Evolutionary conservation across 2,797 vertebrate genomes (phyloP).

Genomic region (Clarias laeviceps): DNA sequence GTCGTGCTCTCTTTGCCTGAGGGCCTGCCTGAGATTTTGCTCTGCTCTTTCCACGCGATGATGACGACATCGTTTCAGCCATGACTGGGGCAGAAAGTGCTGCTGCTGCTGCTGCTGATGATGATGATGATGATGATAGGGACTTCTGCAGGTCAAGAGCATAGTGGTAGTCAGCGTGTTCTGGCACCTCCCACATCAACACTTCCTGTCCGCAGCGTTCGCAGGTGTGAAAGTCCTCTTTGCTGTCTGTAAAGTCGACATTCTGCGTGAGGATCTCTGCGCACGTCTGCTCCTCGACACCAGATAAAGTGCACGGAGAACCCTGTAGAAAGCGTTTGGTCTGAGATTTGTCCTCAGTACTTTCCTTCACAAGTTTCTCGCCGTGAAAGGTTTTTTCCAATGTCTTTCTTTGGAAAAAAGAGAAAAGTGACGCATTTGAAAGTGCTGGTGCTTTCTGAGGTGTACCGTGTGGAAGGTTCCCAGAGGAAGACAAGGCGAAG

Average conservation of each 20-base stretch:
- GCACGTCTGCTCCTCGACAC: background rate
- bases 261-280: background rate
- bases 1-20: conserved; percentile 75
- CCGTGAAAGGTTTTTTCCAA: conserved; percentile 55
- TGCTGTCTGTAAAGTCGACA: conserved; percentile 12
- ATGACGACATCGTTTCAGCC: conserved; percentile 36
- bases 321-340: conserved; percentile 7
- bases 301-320: background rate
- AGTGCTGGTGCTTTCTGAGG: conserved; percentile 34
- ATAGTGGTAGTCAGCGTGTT: conserved; percentile 93
- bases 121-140: conserved; percentile 64
- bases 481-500: background rate
- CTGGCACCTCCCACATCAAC: conserved; percentile 88
- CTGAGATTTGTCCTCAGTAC: background rate
- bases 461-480: conserved; percentile 3
- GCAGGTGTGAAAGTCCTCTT: conserved; percentile 79
- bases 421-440: conserved; percentile 57
- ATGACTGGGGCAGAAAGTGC: conserved; percentile 33
- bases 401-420: conserved; percentile 72
- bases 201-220: conserved; percentile 84
- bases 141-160: conserved; percentile 90
- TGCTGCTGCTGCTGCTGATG: conserved; percentile 46
- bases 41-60: conserved; percentile 74
- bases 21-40: conserved; percentile 71
- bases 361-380: background rate